A percentile compares a stretch with the other conserved stretches of the same genome.
Conservation (phyloP, 1,140 invertebrate species). For the Caenorhabditis brenneri region DNA sequence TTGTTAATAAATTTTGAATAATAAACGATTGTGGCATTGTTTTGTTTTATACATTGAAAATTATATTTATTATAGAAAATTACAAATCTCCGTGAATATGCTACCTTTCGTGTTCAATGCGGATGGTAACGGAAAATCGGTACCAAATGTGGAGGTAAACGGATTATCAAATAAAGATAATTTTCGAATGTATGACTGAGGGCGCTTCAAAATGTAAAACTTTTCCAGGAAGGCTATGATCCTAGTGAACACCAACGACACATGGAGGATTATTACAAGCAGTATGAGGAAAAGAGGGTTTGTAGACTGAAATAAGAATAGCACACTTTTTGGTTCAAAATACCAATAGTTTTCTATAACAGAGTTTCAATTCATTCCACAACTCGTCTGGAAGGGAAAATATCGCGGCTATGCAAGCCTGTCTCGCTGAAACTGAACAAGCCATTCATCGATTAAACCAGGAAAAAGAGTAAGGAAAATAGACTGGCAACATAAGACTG, state of each 20-base stretch:
- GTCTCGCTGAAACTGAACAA: conserved; percentile 1
- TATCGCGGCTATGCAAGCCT: neutral
- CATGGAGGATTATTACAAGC: conserved; percentile 28
- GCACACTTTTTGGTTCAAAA: too few species aligned
- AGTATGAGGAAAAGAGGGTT: conserved; percentile 19
- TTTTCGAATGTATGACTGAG: neutral
- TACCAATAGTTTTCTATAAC: neutral
- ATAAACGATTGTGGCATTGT: neutral
- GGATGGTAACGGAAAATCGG: conserved; percentile 5
- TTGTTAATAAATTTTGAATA: neutral
- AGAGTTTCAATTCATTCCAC: neutral
- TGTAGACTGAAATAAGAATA: neutral
- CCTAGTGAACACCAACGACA: conserved; percentile 1
- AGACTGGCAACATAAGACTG: neutral
- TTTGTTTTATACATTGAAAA: neutral
- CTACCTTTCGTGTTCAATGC: conserved; percentile 31
- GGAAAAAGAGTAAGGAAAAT: conserved; percentile 9
- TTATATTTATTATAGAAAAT: conserved; percentile 35
- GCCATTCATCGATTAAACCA: neutral
- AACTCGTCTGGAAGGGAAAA: neutral
- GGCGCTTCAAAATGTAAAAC: too few species aligned
- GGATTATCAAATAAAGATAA: neutral
- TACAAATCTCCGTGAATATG: neutral
- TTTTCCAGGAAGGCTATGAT: neutral
- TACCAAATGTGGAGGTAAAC: conserved; percentile 14